Percentiles rank a stretch among this genome's conserved stretches.
These are phyloP conservation scores for Mya arenaria DNA, from an alignment of 1,140 invertebrate genomes.

Conservation along the genomic window DNA sequence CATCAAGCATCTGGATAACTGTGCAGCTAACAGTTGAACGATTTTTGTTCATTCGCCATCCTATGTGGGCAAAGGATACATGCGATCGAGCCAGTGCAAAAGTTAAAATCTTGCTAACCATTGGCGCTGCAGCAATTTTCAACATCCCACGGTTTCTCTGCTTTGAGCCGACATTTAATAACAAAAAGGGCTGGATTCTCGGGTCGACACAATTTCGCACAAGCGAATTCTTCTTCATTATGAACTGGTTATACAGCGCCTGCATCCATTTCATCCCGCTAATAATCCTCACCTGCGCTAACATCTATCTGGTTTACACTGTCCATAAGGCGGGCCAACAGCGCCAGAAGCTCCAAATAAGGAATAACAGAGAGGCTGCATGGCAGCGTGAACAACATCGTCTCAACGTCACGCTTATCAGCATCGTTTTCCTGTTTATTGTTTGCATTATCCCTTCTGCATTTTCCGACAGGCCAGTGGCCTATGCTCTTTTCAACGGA, in stretches of 20 bases:
- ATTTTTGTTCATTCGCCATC: conserved; percentile 72
- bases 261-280: conserved; percentile 70
- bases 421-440: conserved; percentile 75
- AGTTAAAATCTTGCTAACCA: conserved; percentile 64
- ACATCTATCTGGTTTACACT: conserved; percentile 71
- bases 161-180: conserved; percentile 51
- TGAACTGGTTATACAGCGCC: conserved; percentile 72
- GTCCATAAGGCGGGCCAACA: conserved; percentile 67
- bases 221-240: conserved; percentile 50
- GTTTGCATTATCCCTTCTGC: conserved; percentile 76
- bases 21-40: conserved; percentile 76
- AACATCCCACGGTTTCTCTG: conserved; percentile 74
- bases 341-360: conserved; percentile 64
- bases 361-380: conserved; percentile 69
- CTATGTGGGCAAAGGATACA: conserved; percentile 72
- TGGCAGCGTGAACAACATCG: conserved; percentile 73
- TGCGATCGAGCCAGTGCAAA: conserved; percentile 71
- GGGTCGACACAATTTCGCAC: conserved; percentile 63
- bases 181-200: conserved; percentile 30
- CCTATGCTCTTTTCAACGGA: conserved; percentile 68
- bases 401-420: conserved; percentile 74
- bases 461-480: conserved; percentile 70
- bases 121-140: conserved; percentile 61
- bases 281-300: conserved; percentile 65
- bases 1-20: conserved; percentile 74